These are phyloP conservation scores for Furcifer pardalis DNA, from an alignment of 2,797 vertebrate species.

Conservation along the genomic window DNA sequence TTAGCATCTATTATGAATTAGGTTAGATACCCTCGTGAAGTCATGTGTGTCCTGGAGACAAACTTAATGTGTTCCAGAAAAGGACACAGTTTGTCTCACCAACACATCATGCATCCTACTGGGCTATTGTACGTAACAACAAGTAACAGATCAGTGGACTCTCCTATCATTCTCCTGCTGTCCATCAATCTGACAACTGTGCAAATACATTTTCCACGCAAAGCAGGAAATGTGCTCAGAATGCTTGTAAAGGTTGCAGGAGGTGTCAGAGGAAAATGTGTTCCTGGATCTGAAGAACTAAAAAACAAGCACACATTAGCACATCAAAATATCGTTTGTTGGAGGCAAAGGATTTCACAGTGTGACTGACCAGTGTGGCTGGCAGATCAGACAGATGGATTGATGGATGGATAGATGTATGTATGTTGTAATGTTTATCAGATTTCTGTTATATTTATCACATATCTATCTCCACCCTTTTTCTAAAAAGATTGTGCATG, in stretches of 20 bases:
- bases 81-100: constrained; percentile 88
- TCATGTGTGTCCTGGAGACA: constrained; percentile 96
- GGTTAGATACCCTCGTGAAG: constrained; percentile 92
- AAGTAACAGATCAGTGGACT: constrained; percentile 76
- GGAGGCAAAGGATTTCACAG: constrained; percentile 62
- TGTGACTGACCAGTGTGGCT: constrained; percentile 41
- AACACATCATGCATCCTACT: constrained; percentile 81
- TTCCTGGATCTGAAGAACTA: constrained; percentile 69
- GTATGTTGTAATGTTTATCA: constrained; percentile 36
- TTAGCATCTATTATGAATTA: constrained; percentile 98
- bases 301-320: constrained; percentile 57
- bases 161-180: constrained; percentile 80
- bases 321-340: constrained; percentile 61
- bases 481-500: not conserved
- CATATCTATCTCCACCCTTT: not conserved
- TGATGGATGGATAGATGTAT: too few relatives aligned
- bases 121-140: constrained; percentile 89
- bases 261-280: constrained; percentile 72
- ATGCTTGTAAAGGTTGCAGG: constrained; percentile 72
- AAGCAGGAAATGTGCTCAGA: constrained; percentile 77
- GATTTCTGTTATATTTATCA: constrained; percentile 22
- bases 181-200: constrained; percentile 92
- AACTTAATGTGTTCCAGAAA: constrained; percentile 95
- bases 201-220: constrained; percentile 90
- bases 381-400: too few relatives aligned